phyloP scores from a whole-genome alignment of 2,888 invertebrate genomes.

The Geophilus truncorum region DNA sequence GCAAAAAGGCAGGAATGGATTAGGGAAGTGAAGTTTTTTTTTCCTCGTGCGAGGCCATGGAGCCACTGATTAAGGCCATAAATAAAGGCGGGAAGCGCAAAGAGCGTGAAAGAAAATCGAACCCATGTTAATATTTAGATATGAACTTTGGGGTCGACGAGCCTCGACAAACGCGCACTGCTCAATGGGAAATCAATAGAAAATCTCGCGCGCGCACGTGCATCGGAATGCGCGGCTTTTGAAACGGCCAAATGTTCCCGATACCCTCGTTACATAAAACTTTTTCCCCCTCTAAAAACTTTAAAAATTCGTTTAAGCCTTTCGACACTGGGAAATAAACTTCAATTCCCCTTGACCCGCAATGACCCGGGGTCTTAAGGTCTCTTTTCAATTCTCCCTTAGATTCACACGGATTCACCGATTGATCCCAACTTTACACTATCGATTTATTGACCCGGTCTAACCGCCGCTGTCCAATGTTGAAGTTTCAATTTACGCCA shows the following conservation, averaged over 20 bases:
- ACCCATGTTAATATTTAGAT: constrained; percentile 8
- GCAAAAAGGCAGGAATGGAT: not conserved
- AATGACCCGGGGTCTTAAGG: not conserved
- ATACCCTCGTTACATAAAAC: not conserved
- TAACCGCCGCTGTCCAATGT: not conserved
- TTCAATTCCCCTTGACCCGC: not conserved
- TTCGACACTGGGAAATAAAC: not conserved
- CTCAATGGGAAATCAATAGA: not conserved
- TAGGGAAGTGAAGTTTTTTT: not conserved
- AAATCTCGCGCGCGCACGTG: not conserved
- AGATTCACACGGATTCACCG: not conserved
- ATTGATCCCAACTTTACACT: constrained; percentile 6
- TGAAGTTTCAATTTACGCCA: not conserved
- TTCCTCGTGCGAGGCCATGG: not conserved
- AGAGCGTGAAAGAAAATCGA: not conserved
- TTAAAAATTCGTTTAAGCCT: not conserved
- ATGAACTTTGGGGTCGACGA: constrained; percentile 10
- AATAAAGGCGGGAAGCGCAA: not conserved
- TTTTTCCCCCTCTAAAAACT: not conserved
- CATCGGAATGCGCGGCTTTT: not conserved
- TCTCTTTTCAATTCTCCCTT: not conserved
- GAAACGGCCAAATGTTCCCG: not conserved
- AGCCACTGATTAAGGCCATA: constrained; percentile 5
- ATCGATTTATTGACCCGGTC: not conserved
- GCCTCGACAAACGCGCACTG: not conserved